Evolutionary conservation across 30 jellyfish, hydroid and myxozoan genomes (phyloP).

Genomic region (Aurelia coerulea): DNA sequence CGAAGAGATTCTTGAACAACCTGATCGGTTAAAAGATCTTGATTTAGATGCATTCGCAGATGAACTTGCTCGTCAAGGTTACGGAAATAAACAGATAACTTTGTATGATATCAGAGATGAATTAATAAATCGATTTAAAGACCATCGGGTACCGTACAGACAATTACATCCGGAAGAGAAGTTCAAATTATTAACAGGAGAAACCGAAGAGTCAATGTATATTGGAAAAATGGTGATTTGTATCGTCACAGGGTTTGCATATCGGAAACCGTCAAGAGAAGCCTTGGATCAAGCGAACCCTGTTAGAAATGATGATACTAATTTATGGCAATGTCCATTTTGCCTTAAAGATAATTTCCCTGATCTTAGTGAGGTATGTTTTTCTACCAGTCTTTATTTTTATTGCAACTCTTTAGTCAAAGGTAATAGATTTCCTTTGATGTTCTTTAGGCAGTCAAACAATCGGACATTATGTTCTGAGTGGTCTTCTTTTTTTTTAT

Average conservation of each 20-base stretch:
- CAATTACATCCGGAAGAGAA: constrained; percentile 73
- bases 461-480: too few relatives aligned
- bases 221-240: constrained; percentile 91
- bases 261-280: constrained; percentile 89
- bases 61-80: constrained; percentile 98
- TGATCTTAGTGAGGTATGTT: constrained; percentile 93
- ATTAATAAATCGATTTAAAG: constrained; percentile 87
- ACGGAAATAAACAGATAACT: constrained; percentile 93
- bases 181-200: constrained; percentile 86
- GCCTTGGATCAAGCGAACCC: constrained; percentile 97
- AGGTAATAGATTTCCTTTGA: too few relatives aligned
- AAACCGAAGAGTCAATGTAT: constrained; percentile 84
- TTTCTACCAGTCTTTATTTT: too few relatives aligned
- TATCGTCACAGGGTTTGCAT: constrained; percentile 94
- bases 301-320: constrained; percentile 90
- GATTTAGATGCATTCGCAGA: constrained; percentile 98
- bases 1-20: constrained; percentile 92
- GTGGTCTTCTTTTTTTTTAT: too few relatives aligned
- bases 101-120: constrained; percentile 97
- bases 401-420: too few relatives aligned
- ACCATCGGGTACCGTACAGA: constrained; percentile 84
- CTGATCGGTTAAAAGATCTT: constrained; percentile 92
- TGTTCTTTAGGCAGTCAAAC: too few relatives aligned
- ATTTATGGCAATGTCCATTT: constrained; percentile 95
- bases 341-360: constrained; percentile 89